Percentiles rank a stretch among this genome's conserved stretches.
phyloP scores from a whole-genome alignment of 2,113 vertebrate species.

The Nothoprocta pentlandii region DNA sequence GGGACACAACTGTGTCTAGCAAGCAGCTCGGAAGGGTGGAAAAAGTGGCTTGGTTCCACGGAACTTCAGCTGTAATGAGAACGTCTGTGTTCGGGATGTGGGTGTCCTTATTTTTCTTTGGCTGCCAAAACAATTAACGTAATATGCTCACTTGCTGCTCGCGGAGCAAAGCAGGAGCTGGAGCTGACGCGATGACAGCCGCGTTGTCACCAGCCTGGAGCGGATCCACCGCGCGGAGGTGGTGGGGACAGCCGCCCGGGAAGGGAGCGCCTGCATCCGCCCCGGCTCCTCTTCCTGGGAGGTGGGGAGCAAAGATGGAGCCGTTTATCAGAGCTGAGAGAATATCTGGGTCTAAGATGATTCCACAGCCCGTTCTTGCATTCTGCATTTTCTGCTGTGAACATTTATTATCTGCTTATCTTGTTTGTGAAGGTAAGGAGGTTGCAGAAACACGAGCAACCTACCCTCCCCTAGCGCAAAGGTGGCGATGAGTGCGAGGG shows the following conservation, averaged over 20 bases:
- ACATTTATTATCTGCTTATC: slow-evolving; percentile 18
- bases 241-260: background rate
- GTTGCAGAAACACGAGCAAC: background rate
- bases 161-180: background rate
- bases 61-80: background rate
- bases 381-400: slow-evolving; percentile 12
- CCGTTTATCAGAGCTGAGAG: background rate
- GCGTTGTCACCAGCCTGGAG: background rate
- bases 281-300: background rate
- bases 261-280: background rate
- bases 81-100: background rate
- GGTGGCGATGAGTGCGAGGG: background rate
- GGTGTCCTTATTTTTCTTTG: background rate
- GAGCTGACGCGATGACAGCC: background rate
- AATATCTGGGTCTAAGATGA: background rate
- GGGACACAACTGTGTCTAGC: background rate
- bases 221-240: background rate
- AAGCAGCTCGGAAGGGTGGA: background rate
- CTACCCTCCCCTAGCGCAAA: background rate
- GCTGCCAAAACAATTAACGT: background rate
- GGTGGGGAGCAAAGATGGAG: background rate
- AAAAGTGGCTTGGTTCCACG: background rate
- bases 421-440: slow-evolving; percentile 34
- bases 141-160: background rate
- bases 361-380: background rate